Percentiles rank a stretch among this genome's conserved stretches.
phyloP scores from a whole-genome alignment of 2,797 vertebrate genomes.

The Mycteria americana region DNA sequence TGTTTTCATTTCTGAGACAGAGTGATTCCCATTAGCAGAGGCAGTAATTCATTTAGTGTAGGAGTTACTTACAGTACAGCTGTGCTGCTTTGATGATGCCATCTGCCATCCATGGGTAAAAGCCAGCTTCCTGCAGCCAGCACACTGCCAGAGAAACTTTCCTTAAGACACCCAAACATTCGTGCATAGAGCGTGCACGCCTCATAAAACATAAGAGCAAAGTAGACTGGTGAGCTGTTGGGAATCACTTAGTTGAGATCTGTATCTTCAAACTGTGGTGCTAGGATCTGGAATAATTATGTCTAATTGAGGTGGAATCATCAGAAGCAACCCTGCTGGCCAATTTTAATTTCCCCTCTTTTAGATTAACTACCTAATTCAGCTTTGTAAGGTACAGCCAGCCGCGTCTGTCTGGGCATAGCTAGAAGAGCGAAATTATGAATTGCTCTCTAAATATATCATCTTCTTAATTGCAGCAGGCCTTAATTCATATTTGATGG shows the following conservation, averaged over 20 bases:
- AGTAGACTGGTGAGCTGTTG: not conserved
- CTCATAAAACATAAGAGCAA: not conserved
- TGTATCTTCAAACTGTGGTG: not conserved
- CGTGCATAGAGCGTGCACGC: fast-evolving
- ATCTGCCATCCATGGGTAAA: slow-evolving; percentile 31
- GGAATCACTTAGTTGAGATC: not conserved
- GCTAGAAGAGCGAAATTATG: not conserved
- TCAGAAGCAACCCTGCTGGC: slow-evolving; percentile 19
- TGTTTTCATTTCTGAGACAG: not conserved
- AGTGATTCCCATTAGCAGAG: not conserved
- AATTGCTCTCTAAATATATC: not conserved
- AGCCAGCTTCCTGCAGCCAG: slow-evolving; percentile 2
- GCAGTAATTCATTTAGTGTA: not conserved
- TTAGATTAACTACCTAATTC: not conserved
- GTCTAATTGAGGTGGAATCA: not conserved
- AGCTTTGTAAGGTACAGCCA: slow-evolving; percentile 21
- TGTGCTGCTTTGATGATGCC: slow-evolving; percentile 52
- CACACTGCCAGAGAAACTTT: not conserved
- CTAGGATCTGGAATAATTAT: not conserved
- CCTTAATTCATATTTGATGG: not conserved
- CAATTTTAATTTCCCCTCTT: slow-evolving; percentile 1
- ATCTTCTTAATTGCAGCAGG: slow-evolving; percentile 10
- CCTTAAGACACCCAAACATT: not conserved
- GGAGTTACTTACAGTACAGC: slow-evolving; percentile 52
- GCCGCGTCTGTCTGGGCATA: not conserved